phyloP scores from a whole-genome alignment of 2,113 vertebrate genomes.

The Speoplatyrhinus poulsoni region DNA sequence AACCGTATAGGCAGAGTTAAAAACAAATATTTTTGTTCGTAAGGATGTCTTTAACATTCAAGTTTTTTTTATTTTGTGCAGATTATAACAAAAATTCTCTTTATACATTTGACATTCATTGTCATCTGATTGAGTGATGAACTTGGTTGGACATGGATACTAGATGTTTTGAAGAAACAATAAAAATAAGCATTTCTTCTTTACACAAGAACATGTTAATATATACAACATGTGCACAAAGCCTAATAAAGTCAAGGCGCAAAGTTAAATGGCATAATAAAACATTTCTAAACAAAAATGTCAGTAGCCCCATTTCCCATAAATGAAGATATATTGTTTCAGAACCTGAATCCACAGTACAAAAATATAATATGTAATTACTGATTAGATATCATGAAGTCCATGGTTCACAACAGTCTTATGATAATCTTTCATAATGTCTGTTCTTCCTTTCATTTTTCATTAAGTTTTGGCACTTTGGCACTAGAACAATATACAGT shows the following conservation, averaged over 20 bases:
- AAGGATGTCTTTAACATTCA: neutral
- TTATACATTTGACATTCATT: constrained; percentile 49
- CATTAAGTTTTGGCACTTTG: constrained; percentile 78
- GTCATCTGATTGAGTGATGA: constrained; percentile 38
- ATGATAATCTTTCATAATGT: constrained; percentile 47
- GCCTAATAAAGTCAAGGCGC: constrained; percentile 51
- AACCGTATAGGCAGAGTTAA: constrained; percentile 14
- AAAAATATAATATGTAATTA: constrained; percentile 80
- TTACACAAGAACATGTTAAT: constrained; percentile 35
- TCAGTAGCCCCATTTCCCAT: constrained; percentile 83
- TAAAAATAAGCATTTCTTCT: constrained; percentile 5
- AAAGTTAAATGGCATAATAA: constrained; percentile 63
- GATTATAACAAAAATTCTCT: neutral
- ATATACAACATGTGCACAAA: constrained; percentile 46
- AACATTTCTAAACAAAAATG: constrained; percentile 72
- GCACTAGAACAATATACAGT: constrained; percentile 50
- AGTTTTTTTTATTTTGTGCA: neutral
- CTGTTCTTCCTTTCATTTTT: constrained; percentile 51
- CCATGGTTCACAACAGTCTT: constrained; percentile 62
- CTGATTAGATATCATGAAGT: constrained; percentile 62
- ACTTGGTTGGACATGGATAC: constrained; percentile 31
- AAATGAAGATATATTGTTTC: constrained; percentile 75
- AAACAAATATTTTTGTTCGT: constrained; percentile 8
- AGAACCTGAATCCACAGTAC: constrained; percentile 79
- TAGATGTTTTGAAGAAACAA: constrained; percentile 22